These are phyloP conservation scores for Equus przewalskii DNA, from an alignment of 2,113 vertebrate genomes.

Conservation along the genomic window DNA sequence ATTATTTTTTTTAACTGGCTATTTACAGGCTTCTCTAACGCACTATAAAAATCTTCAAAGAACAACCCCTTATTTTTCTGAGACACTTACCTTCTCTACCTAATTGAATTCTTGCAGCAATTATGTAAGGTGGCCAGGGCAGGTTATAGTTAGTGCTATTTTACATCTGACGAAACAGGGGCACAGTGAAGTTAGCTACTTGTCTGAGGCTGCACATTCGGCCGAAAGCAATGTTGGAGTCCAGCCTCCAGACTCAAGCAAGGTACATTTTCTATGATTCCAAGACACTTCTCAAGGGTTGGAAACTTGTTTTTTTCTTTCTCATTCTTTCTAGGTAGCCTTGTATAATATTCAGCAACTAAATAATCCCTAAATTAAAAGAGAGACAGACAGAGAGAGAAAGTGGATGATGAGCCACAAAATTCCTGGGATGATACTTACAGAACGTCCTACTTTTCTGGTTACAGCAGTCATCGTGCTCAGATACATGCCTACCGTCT, in stretches of 20 bases:
- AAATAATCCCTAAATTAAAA: constrained; percentile 14
- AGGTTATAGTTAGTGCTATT: constrained; percentile 44
- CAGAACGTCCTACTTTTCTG: not conserved
- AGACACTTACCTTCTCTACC: constrained; percentile 11
- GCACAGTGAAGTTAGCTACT: not conserved
- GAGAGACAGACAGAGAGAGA: not conserved
- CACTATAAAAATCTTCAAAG: constrained; percentile 67
- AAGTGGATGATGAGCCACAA: not conserved
- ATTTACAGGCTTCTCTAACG: constrained; percentile 34
- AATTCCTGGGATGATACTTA: not conserved
- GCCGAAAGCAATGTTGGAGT: not conserved
- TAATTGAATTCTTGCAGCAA: constrained; percentile 51
- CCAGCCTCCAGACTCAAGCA: not conserved
- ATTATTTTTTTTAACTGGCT: not conserved
- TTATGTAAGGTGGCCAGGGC: not conserved
- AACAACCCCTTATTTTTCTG: constrained; percentile 43
- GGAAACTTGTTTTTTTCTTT: constrained; percentile 11
- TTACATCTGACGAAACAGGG: not conserved
- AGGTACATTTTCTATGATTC: constrained; percentile 7
- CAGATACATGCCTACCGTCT: not conserved
- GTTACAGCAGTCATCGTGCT: not conserved
- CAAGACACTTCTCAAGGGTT: not conserved
- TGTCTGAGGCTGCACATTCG: not conserved
- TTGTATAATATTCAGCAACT: not conserved
- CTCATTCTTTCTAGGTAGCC: not conserved